A percentile compares a stretch with the other conserved stretches of the same genome.
These are phyloP conservation scores for Drosophila arizonae DNA, from an alignment of 1,140 invertebrate species.

Conservation along the genomic window DNA sequence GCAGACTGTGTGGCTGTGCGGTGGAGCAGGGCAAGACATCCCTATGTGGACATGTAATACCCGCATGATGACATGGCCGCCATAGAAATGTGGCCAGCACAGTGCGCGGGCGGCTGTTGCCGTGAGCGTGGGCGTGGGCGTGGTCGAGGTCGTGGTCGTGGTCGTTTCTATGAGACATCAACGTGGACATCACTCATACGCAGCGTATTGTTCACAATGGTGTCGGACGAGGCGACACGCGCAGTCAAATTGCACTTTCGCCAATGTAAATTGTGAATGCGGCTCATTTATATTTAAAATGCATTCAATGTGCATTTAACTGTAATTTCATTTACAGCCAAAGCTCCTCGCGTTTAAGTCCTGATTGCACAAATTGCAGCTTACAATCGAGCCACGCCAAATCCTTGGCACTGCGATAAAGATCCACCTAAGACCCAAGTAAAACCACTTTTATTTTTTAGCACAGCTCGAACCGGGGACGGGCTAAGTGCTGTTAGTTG, in stretches of 20 bases:
- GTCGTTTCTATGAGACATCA: neutral
- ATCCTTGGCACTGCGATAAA: neutral
- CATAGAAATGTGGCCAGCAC: neutral
- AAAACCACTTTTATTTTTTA: too few relatives aligned
- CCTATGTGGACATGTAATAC: conserved; percentile 5
- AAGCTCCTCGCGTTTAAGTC: conserved; percentile 8
- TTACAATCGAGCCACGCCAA: conserved; percentile 45
- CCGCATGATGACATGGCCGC: conserved; percentile 14
- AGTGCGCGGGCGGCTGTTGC: neutral
- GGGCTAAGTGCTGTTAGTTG: too few relatives aligned
- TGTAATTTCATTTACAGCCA: conserved; percentile 40
- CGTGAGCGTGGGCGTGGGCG: neutral
- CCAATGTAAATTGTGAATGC: neutral
- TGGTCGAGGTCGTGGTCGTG: neutral
- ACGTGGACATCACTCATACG: conserved; percentile 44
- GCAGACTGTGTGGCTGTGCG: neutral
- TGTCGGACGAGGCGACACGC: neutral
- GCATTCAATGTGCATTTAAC: conserved; percentile 60
- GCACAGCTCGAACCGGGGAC: too few relatives aligned
- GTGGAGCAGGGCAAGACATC: neutral
- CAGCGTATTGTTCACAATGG: conserved; percentile 15
- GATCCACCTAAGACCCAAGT: neutral
- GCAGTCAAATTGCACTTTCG: conserved; percentile 56
- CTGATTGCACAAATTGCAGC: conserved; percentile 65
- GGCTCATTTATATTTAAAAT: conserved; percentile 54